These are phyloP conservation scores for Limanda limanda DNA, from an alignment of 2,113 vertebrate species.

Conservation along the genomic window DNA sequence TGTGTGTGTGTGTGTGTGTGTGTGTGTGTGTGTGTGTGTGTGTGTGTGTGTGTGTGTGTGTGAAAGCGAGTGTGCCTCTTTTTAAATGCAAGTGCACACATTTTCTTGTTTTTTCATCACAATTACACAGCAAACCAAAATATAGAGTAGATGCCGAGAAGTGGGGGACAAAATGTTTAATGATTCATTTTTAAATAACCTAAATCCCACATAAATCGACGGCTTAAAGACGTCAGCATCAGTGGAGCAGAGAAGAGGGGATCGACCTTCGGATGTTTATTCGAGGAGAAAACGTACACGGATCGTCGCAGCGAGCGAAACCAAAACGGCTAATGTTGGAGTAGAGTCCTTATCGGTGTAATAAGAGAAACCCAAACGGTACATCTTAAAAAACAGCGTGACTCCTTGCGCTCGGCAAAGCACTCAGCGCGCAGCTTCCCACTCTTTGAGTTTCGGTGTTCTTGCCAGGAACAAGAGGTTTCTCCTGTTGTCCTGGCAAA, in stretches of 20 bases:
- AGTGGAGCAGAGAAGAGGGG: conserved; percentile 10
- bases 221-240: conserved; percentile 39
- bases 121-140: conserved; percentile 33
- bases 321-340: conserved; percentile 1
- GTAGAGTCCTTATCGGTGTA: background rate
- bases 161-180: background rate
- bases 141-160: background rate
- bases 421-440: conserved; percentile 10
- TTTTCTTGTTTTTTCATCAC: conserved; percentile 31
- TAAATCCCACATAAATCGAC: conserved; percentile 51
- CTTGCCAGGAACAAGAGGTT: conserved; percentile 61
- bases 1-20: no score
- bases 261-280: conserved; percentile 37
- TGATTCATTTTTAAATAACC: conserved; percentile 47
- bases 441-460: conserved; percentile 33
- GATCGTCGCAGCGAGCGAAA: background rate
- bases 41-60: background rate
- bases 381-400: conserved; percentile 24
- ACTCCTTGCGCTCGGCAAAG: conserved; percentile 2
- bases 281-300: background rate
- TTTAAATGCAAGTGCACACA: conserved; percentile 14
- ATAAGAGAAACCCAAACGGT: conserved; percentile 13
- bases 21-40: background rate
- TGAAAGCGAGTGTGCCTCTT: background rate
- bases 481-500: conserved; percentile 61